Base-by-base conservation (phyloP, 2,797 vertebrate genomes). In the Acanthurus lineatus region DNA sequence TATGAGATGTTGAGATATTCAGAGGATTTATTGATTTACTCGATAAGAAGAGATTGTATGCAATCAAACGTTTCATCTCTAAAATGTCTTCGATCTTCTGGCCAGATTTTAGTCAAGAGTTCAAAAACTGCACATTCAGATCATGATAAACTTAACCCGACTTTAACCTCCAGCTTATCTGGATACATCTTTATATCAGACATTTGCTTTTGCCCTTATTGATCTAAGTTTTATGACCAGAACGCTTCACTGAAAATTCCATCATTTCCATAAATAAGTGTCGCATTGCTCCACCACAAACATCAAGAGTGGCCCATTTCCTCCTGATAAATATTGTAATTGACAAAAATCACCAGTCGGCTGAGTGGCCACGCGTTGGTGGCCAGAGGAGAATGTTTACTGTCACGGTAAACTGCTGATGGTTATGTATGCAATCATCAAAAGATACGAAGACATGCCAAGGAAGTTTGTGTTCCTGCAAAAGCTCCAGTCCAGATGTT, bases 401-500 rank as follows among this genome's bases (percentile, higher is more conserved):
- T 77, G 79, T 74, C 81, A 54, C 25, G 48, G 79, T 93, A 92
- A 93, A 94, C 90, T 81, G 75, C 61, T 1, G 62, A 86, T 3
- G 44, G 69, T 76, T 57, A 58, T 79, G 79, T 88, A 80, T 47
- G 86, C 81, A 74, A 22, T 77, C 86, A 92, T 92, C 89, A 91
- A 89, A 91, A 76, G 81, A 88, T 70, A 65, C 11, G 8, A 79
- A 72, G 47, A 53, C 76, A 72, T 3, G 42, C 89, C 79, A 71
- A 84, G 88, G 88, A 91, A 80, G 88, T 91, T 86, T 89, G 90
- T 92, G 79, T 91, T 89, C 84, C 81, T 79, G 77, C 64, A 32
- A 74, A 82, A 89, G 76, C 85, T 88, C 72, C 76, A 78, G 78
- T 91, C 93, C 93, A 94, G 93, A 94, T 94, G 93, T 94, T 92